phyloP scores from a whole-genome alignment of 1,140 invertebrate species.

The Nasonia giraulti region DNA sequence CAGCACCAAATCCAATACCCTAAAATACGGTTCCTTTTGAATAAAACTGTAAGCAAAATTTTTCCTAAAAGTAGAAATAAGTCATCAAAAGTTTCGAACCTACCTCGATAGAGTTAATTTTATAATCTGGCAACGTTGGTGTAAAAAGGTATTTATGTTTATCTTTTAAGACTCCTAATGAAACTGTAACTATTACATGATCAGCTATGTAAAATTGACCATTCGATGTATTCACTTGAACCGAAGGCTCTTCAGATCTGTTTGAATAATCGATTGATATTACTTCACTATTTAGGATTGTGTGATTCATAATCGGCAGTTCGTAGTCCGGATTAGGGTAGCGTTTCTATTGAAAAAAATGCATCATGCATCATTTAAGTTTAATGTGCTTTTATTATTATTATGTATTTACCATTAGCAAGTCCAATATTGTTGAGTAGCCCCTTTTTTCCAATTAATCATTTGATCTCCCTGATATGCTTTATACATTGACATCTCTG shows the following conservation, averaged over 20 bases:
- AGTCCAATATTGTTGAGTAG: slow-evolving; percentile 75
- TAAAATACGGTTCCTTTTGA: slow-evolving; percentile 59
- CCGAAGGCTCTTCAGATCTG: slow-evolving; percentile 52
- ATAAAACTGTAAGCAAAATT: background rate
- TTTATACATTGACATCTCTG: slow-evolving; percentile 72
- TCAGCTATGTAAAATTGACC: slow-evolving; percentile 77
- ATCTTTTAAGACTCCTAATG: slow-evolving; percentile 82
- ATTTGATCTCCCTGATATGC: slow-evolving; percentile 75
- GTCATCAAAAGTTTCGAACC: background rate
- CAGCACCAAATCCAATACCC: slow-evolving; percentile 75
- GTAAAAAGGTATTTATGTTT: slow-evolving; percentile 76
- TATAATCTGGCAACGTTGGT: slow-evolving; percentile 77
- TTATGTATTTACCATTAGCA: slow-evolving; percentile 74
- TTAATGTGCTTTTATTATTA: background rate
- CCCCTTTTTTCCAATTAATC: slow-evolving; percentile 78
- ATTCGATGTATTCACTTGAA: slow-evolving; percentile 76
- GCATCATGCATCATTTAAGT: background rate
- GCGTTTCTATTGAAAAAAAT: slow-evolving; percentile 59
- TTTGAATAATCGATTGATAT: slow-evolving; percentile 49
- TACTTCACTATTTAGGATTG: slow-evolving; percentile 64
- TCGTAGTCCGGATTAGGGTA: slow-evolving; percentile 60
- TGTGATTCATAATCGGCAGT: slow-evolving; percentile 64
- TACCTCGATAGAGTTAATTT: slow-evolving; percentile 77
- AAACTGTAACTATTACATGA: slow-evolving; percentile 81
- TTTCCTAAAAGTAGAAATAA: background rate